phyloP scores from a whole-genome alignment of 2,113 vertebrate genomes.

The Apteryx owenii region DNA sequence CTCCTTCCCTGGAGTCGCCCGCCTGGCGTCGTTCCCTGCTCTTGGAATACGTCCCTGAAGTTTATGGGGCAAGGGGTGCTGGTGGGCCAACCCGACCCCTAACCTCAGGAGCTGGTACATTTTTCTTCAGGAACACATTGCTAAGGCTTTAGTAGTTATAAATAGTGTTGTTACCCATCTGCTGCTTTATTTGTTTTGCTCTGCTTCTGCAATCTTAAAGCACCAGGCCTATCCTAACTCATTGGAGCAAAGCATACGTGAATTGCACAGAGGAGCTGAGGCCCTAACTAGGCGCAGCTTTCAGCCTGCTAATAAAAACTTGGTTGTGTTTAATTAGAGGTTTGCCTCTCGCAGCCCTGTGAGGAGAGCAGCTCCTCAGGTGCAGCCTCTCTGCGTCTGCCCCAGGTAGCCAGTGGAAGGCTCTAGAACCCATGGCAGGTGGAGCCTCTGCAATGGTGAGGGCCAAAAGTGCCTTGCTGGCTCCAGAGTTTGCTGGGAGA shows the following conservation, averaged over 20 bases:
- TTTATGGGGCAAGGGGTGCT: background rate
- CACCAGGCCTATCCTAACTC: background rate
- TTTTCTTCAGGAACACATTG: background rate
- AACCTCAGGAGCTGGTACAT: accelerated
- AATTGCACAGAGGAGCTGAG: accelerated
- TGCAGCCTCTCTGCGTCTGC: background rate
- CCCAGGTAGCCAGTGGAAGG: background rate
- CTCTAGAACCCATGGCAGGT: background rate
- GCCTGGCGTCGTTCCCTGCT: accelerated
- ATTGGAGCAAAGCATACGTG: accelerated
- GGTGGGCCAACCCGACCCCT: accelerated
- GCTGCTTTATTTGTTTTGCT: background rate
- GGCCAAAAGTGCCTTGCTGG: accelerated
- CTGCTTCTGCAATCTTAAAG: background rate
- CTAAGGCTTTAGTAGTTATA: background rate
- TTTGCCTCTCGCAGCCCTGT: background rate
- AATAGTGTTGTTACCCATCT: background rate
- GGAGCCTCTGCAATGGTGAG: accelerated
- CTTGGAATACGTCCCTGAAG: background rate
- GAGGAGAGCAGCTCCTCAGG: background rate
- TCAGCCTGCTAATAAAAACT: background rate
- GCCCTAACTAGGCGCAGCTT: background rate
- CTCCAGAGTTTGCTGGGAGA: accelerated
- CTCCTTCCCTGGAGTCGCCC: accelerated
- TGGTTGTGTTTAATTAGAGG: background rate